Base-by-base conservation (phyloP, 64 coral and sea anemone genomes). In the Pocillopora damicornis region DNA sequence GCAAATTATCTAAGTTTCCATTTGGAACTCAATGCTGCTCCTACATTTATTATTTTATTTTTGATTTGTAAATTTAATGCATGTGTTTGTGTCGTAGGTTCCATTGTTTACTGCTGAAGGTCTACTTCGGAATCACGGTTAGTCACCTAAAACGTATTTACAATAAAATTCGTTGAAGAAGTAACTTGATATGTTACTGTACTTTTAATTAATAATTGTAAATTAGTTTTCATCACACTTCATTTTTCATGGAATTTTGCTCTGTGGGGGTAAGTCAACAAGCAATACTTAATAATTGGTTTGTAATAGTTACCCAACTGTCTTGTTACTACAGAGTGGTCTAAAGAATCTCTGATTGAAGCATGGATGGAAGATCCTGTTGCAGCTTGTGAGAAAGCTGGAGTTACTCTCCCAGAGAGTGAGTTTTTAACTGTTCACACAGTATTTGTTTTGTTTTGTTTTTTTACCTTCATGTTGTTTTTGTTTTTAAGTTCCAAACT, bases 311-410 rank as follows among this genome's bases (percentile, higher is more conserved):
- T 22, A 3, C 8, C 38, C 16, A 73, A 42, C 17, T 58, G 30
- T 73, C 37, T 18, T 82, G 38, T 75, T 9, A 72, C 26, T 71
- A 5, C 20, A 99, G 97, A 99, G 15, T 99, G 97, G 97, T 99
- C 97, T 13, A 89, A 91, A 61, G 97, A 99, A 60, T 60, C 91
- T 17, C 75, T 99, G 37, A 88, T 99, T 58, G 97, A 95, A 76
- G 93, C 93, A 20, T 99, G 97, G 97, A 99, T 99, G 90, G 37
- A 62, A 34, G 93, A 99, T 34, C 90, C 97, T 62, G 89, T 91
- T 14, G 63, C 85, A 13, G 93, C 97, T 36, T 99, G 97, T 88
- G 93, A 99, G 38, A 95, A 95, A 58, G 97, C 97, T 25, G 97
- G 97, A 22, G 97, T 99, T 13, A 99, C 85, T 59, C 76, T 93